These are phyloP conservation scores for Linepithema humile DNA, from an alignment of 1,140 invertebrate species.

Conservation along the genomic window DNA sequence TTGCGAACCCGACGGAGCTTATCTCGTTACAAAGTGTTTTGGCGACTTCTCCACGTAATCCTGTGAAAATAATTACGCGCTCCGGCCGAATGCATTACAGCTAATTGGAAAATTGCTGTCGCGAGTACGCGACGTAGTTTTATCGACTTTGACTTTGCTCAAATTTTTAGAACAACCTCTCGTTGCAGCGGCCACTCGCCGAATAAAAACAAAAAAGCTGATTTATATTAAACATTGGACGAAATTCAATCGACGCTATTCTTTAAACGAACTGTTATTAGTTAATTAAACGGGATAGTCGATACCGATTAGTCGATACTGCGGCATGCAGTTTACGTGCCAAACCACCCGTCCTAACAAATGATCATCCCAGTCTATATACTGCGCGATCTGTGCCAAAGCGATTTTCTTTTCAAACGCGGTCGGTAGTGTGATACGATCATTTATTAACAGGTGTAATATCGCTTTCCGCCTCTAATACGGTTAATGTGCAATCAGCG, in stretches of 20 bases:
- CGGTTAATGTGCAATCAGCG: neutral
- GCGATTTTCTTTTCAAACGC: neutral
- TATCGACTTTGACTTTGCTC: neutral
- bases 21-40: slow-evolving; percentile 68
- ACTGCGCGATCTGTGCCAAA: neutral
- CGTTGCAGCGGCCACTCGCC: neutral
- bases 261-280: slow-evolving; percentile 34
- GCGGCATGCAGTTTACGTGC: slow-evolving; percentile 6
- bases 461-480: neutral
- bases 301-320: slow-evolving; percentile 37
- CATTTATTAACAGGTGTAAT: neutral
- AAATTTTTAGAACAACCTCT: neutral
- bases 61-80: slow-evolving; percentile 67
- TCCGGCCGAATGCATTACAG: neutral
- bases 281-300: slow-evolving; percentile 25
- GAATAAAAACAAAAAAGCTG: neutral
- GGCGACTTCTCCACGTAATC: slow-evolving; percentile 57
- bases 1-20: slow-evolving; percentile 62
- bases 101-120: slow-evolving; percentile 11
- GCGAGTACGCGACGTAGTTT: neutral
- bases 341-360: slow-evolving; percentile 9
- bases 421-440: neutral
- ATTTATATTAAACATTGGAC: neutral
- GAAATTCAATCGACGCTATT: neutral
- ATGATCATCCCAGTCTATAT: neutral